A percentile compares a stretch with the other conserved stretches of the same genome.
Evolutionary conservation across 2,888 invertebrate species (phyloP).

Genomic region (Mesoligia furuncula): DNA sequence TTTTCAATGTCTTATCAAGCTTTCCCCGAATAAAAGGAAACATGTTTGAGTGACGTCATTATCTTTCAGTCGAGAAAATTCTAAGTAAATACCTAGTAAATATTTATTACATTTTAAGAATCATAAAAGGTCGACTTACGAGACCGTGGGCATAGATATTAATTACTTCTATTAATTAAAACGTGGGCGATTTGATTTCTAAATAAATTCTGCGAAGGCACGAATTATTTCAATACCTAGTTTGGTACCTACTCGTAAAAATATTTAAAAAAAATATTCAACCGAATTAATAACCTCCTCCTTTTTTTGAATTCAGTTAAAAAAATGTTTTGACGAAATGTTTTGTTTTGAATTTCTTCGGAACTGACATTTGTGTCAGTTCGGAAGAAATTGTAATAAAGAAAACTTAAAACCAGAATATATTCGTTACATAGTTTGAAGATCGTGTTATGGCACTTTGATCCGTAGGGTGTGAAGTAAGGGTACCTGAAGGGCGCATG

Average conservation of each 20-base stretch:
- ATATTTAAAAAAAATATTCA: no score
- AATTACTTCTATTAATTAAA: not conserved
- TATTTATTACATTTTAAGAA: conserved; percentile 4
- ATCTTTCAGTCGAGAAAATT: not conserved
- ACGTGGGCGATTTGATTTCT: not conserved
- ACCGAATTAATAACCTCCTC: no score
- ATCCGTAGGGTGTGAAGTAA: conserved; percentile 39
- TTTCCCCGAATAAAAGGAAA: conserved; percentile 5
- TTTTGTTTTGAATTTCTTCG: no score
- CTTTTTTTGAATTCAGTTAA: no score
- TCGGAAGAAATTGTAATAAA: not conserved
- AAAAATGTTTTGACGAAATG: no score
- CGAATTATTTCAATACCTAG: not conserved
- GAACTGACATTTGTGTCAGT: not conserved
- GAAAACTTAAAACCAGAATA: conserved; percentile 8
- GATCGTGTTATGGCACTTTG: conserved; percentile 44
- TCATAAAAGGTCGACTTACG: not conserved
- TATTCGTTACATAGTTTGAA: conserved; percentile 37
- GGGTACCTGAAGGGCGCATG: conserved; percentile 42
- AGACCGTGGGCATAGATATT: not conserved
- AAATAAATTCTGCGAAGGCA: not conserved
- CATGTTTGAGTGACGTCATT: not conserved
- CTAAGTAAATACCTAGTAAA: not conserved
- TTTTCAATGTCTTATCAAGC: conserved; percentile 14
- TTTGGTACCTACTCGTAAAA: not conserved